Conservation (phyloP, 2,113 vertebrate genomes). For the Siniperca knerii region DNA sequence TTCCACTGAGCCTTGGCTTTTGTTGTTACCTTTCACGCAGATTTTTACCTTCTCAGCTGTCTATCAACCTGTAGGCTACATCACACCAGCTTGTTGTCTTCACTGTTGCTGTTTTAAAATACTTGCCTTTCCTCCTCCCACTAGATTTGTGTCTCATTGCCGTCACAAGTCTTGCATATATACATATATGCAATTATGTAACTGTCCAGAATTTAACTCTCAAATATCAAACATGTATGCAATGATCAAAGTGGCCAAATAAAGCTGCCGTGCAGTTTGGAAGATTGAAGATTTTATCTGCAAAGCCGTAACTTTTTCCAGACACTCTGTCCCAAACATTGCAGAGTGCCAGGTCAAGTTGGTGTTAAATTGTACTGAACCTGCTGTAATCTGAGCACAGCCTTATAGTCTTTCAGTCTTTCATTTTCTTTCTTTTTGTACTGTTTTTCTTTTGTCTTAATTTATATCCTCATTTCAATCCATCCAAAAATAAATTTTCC, state of each 20-base stretch:
- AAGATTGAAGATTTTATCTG: slow-evolving; percentile 30
- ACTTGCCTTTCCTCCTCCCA: background rate
- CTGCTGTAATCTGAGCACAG: background rate
- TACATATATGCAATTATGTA: background rate
- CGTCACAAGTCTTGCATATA: background rate
- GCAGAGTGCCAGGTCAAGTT: slow-evolving; percentile 14
- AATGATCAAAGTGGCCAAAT: slow-evolving; percentile 36
- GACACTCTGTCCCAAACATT: background rate
- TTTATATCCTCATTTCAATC: slow-evolving; percentile 2
- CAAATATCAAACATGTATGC: slow-evolving; percentile 18
- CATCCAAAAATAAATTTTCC: background rate
- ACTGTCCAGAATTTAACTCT: slow-evolving; percentile 12
- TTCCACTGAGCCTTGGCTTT: slow-evolving; percentile 1
- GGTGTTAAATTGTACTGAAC: background rate
- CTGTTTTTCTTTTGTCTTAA: background rate
- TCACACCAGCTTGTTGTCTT: slow-evolving; percentile 21
- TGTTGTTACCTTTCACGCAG: slow-evolving; percentile 29
- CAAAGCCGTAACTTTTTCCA: background rate
- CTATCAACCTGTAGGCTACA: slow-evolving; percentile 13
- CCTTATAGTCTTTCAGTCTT: background rate
- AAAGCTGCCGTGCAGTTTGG: background rate
- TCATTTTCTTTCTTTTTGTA: background rate
- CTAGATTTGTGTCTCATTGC: background rate
- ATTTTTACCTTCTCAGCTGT: slow-evolving; percentile 19
- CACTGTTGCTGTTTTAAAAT: background rate